phyloP scores from a whole-genome alignment of 2,797 vertebrate genomes.

The Cuculus canorus region DNA sequence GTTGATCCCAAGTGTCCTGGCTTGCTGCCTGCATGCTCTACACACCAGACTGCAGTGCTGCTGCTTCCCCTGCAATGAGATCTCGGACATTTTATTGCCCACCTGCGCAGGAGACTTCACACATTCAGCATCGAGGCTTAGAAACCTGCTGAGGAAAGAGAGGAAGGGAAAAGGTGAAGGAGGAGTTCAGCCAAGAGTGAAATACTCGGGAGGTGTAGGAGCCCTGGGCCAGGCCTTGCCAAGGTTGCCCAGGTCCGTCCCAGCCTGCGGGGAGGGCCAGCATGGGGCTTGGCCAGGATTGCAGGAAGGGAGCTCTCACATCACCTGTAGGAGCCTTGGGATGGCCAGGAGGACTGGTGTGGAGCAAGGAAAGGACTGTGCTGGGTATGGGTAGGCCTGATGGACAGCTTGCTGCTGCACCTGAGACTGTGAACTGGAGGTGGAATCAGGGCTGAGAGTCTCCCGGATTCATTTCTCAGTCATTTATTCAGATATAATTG shows the following conservation, averaged over 20 bases:
- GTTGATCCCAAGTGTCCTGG: neutral
- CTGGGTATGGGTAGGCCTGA: neutral
- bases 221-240: neutral
- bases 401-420: neutral
- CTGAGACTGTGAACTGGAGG: neutral
- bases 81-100: neutral
- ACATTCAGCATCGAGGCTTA: neutral
- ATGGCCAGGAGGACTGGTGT: too few relatives aligned
- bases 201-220: neutral
- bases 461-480: conserved; percentile 67
- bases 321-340: neutral
- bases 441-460: conserved; percentile 20
- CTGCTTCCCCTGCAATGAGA: neutral
- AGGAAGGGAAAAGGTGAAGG: conserved; percentile 7
- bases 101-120: conserved; percentile 37
- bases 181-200: conserved; percentile 52
- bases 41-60: neutral
- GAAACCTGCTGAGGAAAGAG: conserved; percentile 23
- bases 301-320: neutral
- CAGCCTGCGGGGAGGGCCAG: neutral
- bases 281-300: neutral
- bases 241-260: neutral
- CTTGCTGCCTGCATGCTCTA: neutral
- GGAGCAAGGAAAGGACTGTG: neutral
- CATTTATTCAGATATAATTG: conserved; percentile 75